Conservation (phyloP, 2,113 vertebrate species). For the Gopherus flavomarginatus region DNA sequence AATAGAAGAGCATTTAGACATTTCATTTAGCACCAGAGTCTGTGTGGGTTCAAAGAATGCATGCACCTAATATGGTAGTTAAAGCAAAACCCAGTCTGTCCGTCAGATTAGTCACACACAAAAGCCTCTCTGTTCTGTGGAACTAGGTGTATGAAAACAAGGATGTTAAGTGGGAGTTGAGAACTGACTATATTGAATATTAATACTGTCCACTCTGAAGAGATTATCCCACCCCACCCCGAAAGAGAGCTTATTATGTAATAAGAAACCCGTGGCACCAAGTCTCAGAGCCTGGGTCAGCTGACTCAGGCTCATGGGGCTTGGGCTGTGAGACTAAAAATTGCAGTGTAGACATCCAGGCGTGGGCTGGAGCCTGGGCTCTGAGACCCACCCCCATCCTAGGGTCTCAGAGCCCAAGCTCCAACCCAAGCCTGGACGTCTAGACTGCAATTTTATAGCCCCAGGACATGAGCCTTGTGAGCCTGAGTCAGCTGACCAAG, state of each 20-base stretch:
- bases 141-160: neutral
- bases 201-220: no score
- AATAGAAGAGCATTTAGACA: neutral
- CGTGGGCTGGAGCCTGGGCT: neutral
- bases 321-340: neutral
- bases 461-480: neutral
- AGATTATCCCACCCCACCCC: no score
- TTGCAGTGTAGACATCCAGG: no score
- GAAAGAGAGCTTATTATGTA: neutral
- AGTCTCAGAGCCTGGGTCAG: neutral
- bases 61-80: neutral
- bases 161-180: neutral
- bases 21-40: fast-evolving
- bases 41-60: fast-evolving
- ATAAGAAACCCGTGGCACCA: neutral
- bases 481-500: neutral
- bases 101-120: neutral
- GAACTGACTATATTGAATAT: neutral
- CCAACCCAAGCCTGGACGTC: no score
- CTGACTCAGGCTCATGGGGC: neutral
- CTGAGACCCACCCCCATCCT: neutral
- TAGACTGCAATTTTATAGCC: neutral
- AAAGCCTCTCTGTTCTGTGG: neutral
- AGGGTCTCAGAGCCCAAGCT: no score
- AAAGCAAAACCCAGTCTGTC: neutral